phyloP scores from a whole-genome alignment of 2,888 invertebrate genomes.

The Anaspis maculata region DNA sequence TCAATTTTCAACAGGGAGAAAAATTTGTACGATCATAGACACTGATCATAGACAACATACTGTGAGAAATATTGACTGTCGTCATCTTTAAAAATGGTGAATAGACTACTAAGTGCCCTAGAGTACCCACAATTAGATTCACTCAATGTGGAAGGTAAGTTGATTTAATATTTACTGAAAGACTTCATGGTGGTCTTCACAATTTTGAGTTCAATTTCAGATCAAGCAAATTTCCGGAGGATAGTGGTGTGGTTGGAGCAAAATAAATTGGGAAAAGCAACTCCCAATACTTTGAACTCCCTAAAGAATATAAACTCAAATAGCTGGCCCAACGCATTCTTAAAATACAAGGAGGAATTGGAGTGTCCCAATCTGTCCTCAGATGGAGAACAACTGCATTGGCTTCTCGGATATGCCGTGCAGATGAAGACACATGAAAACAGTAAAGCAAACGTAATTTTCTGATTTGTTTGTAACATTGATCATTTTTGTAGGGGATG shows the following conservation, averaged over 20 bases:
- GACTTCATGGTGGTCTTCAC: too few relatives aligned
- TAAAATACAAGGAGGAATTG: slow-evolving; percentile 66
- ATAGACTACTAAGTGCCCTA: slow-evolving; percentile 67
- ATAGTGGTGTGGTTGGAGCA: slow-evolving; percentile 88
- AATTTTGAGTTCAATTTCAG: slow-evolving; percentile 44
- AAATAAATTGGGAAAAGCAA: slow-evolving; percentile 83
- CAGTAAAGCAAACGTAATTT: slow-evolving; percentile 42
- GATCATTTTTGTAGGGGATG: slow-evolving; percentile 50
- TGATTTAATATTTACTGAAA: slow-evolving; percentile 2
- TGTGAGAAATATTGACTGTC: too few relatives aligned
- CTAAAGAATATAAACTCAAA: slow-evolving; percentile 59
- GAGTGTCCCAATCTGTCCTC: slow-evolving; percentile 59
- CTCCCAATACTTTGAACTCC: slow-evolving; percentile 68
- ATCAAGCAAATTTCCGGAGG: slow-evolving; percentile 69
- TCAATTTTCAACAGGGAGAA: too few relatives aligned
- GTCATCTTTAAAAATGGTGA: slow-evolving; percentile 53
- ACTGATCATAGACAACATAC: too few relatives aligned
- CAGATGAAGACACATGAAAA: slow-evolving; percentile 76
- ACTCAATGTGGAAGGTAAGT: slow-evolving; percentile 66
- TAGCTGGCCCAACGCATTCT: slow-evolving; percentile 64
- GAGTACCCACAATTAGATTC: slow-evolving; percentile 67
- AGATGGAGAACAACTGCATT: slow-evolving; percentile 66
- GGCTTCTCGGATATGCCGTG: slow-evolving; percentile 78
- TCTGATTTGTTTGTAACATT: background rate
- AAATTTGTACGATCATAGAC: too few relatives aligned